Evolutionary conservation across 1,140 invertebrate genomes (phyloP).

Genomic region (Zaprionus tsacasi): DNA sequence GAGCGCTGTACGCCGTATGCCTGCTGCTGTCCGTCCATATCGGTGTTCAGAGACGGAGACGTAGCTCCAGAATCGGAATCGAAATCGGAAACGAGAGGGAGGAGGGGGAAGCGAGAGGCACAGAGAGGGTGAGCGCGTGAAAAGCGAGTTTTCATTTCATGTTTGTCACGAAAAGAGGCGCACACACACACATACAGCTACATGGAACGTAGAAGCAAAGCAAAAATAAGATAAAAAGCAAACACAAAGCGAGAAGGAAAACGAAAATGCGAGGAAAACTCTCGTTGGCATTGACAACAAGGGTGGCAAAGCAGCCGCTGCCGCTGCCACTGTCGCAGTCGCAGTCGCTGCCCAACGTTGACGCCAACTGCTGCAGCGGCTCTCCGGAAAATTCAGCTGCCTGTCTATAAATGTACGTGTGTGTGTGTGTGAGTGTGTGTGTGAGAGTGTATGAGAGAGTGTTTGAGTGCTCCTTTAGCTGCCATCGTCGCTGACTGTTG

Average conservation of each 20-base stretch:
- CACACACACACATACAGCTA: background rate
- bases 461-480: constrained; percentile 9
- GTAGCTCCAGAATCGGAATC: background rate
- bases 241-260: constrained; percentile 21
- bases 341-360: background rate
- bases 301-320: constrained; percentile 28
- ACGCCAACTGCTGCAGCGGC: constrained; percentile 1
- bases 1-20: background rate
- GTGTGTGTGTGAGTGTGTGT: constrained; percentile 4
- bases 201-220: background rate
- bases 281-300: constrained; percentile 28
- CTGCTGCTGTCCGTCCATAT: too few relatives aligned
- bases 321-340: background rate
- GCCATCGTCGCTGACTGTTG: constrained; percentile 15
- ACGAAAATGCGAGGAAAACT: constrained; percentile 39
- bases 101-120: background rate
- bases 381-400: constrained; percentile 50
- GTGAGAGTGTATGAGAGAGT: constrained; percentile 1
- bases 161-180: constrained; percentile 28
- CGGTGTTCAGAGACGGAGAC: background rate
- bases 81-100: background rate
- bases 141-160: constrained; percentile 43
- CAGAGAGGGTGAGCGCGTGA: constrained; percentile 12
- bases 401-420: constrained; percentile 8
- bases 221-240: constrained; percentile 18